These are phyloP conservation scores for Alviniconcha marisindica DNA, from an alignment of 1,140 invertebrate species.

Conservation along the genomic window DNA sequence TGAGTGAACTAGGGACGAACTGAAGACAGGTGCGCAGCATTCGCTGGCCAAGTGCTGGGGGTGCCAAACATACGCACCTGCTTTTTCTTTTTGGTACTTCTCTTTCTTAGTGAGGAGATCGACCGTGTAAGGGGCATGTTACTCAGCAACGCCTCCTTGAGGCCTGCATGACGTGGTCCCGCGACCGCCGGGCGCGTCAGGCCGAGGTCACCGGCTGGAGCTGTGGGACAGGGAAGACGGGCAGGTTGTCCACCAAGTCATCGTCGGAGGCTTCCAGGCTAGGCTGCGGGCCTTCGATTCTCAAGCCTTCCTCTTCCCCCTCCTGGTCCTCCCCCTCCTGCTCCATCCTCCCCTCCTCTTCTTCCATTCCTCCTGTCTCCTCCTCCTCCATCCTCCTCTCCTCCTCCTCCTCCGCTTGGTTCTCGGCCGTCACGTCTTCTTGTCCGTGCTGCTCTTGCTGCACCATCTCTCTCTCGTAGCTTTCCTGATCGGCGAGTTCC, in stretches of 20 bases:
- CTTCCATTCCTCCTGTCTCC: neutral
- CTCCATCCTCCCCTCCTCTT: slow-evolving; percentile 8
- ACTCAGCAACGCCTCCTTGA: neutral
- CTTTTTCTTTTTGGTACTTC: neutral
- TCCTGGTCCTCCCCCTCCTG: slow-evolving; percentile 7
- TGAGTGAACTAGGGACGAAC: slow-evolving; percentile 14
- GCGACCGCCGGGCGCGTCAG: neutral
- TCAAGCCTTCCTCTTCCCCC: slow-evolving; percentile 22
- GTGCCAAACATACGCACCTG: too few species aligned
- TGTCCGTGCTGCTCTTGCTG: neutral
- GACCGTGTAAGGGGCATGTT: neutral
- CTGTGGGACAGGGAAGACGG: slow-evolving; percentile 33
- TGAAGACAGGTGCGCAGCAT: neutral
- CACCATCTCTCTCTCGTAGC: neutral
- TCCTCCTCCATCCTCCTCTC: neutral
- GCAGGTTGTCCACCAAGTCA: slow-evolving; percentile 28
- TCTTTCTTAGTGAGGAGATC: neutral
- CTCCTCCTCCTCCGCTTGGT: neutral
- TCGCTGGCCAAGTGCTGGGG: neutral
- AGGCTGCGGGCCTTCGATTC: slow-evolving; percentile 28
- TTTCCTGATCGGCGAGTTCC: neutral
- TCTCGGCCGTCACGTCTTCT: neutral
- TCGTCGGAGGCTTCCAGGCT: slow-evolving; percentile 13
- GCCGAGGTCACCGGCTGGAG: slow-evolving; percentile 31
- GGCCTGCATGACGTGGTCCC: neutral